Evolutionary conservation across 2,113 vertebrate genomes (phyloP).

Genomic region (Mesembrinibis cayennensis): DNA sequence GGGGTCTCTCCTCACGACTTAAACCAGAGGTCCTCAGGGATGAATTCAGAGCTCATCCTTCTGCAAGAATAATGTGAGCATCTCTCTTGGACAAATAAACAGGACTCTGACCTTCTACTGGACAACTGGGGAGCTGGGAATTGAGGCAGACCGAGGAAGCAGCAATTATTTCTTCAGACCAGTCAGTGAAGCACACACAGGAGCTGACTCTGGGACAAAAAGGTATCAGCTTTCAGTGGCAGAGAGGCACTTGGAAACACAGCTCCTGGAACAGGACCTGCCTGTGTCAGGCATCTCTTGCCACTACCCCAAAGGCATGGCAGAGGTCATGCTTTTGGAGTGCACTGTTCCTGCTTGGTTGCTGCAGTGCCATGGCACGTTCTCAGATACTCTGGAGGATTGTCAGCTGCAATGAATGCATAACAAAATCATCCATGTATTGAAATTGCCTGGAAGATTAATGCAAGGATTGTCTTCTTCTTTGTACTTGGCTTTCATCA

Average conservation of each 20-base stretch:
- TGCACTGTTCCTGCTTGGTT: background rate
- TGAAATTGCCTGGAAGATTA: background rate
- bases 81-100: background rate
- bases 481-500: background rate
- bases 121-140: background rate
- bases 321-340: background rate
- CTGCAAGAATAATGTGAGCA: background rate
- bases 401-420: slow-evolving; percentile 4
- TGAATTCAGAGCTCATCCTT: background rate
- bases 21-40: background rate
- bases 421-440: background rate
- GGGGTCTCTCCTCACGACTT: background rate
- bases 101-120: background rate
- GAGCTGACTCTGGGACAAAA: background rate
- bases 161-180: background rate
- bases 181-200: background rate
- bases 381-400: background rate
- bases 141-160: accelerated
- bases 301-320: background rate
- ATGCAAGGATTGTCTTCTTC: background rate
- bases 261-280: background rate
- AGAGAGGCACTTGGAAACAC: background rate
- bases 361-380: background rate
- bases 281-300: background rate
- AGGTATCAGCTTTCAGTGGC: background rate